These are phyloP conservation scores for Palythoa caribaeorum DNA, from an alignment of 92 coral and sea anemone species.

Conservation along the genomic window DNA sequence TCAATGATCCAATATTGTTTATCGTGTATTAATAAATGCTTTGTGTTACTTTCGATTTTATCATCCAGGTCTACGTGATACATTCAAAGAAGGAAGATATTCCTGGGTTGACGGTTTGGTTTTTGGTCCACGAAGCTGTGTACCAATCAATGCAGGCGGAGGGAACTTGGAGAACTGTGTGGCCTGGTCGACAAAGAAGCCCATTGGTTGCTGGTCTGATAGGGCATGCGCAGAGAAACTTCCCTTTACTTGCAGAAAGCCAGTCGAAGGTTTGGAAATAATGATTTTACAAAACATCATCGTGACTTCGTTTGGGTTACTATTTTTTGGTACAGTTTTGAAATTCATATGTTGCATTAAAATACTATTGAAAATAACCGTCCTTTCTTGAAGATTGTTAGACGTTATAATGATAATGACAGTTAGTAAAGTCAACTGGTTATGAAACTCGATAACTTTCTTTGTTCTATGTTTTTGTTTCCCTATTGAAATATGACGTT, in stretches of 20 bases:
- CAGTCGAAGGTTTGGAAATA: conserved; percentile 78
- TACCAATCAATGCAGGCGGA: conserved; percentile 81
- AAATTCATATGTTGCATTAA: too few relatives aligned
- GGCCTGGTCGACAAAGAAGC: conserved; percentile 84
- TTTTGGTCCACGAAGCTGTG: conserved; percentile 71
- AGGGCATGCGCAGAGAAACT: conserved; percentile 70
- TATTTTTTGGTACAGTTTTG: too few relatives aligned
- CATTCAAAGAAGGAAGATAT: conserved; percentile 74
- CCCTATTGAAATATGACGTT: too few relatives aligned
- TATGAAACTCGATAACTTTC: too few relatives aligned
- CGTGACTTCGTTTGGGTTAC: neutral
- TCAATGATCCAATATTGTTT: too few relatives aligned
- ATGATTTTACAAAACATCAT: neutral
- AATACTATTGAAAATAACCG: too few relatives aligned
- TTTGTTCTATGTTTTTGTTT: too few relatives aligned
- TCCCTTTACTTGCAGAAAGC: conserved; percentile 86
- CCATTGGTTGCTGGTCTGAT: conserved; percentile 92
- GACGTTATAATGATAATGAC: too few relatives aligned
- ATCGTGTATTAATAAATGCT: too few relatives aligned
- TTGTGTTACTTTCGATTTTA: neutral
- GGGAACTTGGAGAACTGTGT: conserved; percentile 79
- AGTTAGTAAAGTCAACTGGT: too few relatives aligned
- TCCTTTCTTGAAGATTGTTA: too few relatives aligned
- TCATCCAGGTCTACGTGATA: conserved; percentile 75
- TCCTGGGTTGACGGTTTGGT: conserved; percentile 84